Conservation (phyloP, 2,113 vertebrate species). For the Coturnix japonica region DNA sequence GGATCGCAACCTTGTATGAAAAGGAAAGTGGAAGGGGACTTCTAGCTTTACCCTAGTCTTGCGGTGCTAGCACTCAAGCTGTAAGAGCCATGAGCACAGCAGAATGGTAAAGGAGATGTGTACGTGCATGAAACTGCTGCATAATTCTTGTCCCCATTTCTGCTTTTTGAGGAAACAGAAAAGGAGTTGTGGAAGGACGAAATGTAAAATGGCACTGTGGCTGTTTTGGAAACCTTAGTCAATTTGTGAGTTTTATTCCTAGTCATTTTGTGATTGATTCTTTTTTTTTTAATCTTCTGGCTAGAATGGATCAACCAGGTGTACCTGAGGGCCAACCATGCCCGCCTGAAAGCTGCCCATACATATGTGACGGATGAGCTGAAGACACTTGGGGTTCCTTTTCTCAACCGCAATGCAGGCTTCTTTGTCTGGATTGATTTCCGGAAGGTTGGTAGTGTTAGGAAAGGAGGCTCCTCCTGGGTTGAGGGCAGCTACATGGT, state of each 20-base stretch:
- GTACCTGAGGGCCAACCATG: conserved; percentile 87
- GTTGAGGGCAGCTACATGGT: neutral
- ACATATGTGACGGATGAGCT: conserved; percentile 85
- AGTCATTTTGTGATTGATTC: neutral
- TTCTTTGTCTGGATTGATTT: conserved; percentile 94
- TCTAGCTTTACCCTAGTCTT: neutral
- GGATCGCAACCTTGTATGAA: neutral
- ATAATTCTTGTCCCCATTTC: neutral
- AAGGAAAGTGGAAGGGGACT: neutral
- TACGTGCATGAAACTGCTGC: neutral
- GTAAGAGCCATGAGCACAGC: neutral
- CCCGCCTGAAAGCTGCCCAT: conserved; percentile 87
- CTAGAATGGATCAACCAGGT: conserved; percentile 91
- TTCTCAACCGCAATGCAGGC: conserved; percentile 84
- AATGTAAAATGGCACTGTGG: neutral
- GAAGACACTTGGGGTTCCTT: conserved; percentile 83
- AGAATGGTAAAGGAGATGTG: neutral
- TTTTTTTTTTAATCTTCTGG: neutral
- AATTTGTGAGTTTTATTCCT: neutral
- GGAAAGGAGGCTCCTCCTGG: neutral
- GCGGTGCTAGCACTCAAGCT: neutral
- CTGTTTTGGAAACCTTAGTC: neutral
- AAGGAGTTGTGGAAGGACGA: neutral
- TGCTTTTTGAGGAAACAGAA: neutral
- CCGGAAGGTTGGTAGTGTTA: conserved; percentile 84